Percentiles rank a stretch among this genome's conserved stretches.
These are phyloP conservation scores for Dysmachus trigonus DNA, from an alignment of 2,888 invertebrate genomes.

Conservation along the genomic window DNA sequence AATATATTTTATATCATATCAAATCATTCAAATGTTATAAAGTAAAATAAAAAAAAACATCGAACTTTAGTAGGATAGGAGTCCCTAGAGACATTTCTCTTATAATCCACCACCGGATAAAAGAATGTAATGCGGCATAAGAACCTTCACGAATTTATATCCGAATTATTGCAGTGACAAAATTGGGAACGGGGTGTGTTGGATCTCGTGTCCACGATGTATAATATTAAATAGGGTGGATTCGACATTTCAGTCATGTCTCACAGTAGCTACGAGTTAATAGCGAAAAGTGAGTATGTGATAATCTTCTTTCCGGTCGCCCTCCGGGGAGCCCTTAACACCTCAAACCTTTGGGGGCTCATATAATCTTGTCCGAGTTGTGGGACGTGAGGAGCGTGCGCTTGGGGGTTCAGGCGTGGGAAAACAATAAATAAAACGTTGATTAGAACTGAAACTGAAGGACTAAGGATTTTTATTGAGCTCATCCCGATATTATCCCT, in stretches of 20 bases:
- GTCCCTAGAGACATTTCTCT: too few relatives aligned
- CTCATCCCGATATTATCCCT: not conserved
- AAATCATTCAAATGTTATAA: too few relatives aligned
- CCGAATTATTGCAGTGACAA: not conserved
- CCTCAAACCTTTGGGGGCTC: constrained; percentile 41
- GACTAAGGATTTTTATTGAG: constrained; percentile 20
- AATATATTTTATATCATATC: too few relatives aligned
- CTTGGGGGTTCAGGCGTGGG: constrained; percentile 22
- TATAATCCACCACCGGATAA: too few relatives aligned
- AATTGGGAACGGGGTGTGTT: not conserved
- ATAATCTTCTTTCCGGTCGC: not conserved
- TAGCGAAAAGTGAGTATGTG: constrained; percentile 26
- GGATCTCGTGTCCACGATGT: not conserved
- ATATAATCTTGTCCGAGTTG: constrained; percentile 37
- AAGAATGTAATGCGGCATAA: too few relatives aligned
- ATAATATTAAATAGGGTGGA: not conserved
- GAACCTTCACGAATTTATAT: not conserved
- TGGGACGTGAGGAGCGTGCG: constrained; percentile 21
- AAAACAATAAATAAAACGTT: constrained; percentile 41
- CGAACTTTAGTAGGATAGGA: too few relatives aligned
- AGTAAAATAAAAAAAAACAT: too few relatives aligned
- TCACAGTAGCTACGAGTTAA: constrained; percentile 16
- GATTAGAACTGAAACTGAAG: constrained; percentile 20
- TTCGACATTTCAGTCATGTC: constrained; percentile 39
- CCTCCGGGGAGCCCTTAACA: constrained; percentile 33